phyloP scores from a whole-genome alignment of 2,797 vertebrate genomes.

The Mormyrus proboscirostris region DNA sequence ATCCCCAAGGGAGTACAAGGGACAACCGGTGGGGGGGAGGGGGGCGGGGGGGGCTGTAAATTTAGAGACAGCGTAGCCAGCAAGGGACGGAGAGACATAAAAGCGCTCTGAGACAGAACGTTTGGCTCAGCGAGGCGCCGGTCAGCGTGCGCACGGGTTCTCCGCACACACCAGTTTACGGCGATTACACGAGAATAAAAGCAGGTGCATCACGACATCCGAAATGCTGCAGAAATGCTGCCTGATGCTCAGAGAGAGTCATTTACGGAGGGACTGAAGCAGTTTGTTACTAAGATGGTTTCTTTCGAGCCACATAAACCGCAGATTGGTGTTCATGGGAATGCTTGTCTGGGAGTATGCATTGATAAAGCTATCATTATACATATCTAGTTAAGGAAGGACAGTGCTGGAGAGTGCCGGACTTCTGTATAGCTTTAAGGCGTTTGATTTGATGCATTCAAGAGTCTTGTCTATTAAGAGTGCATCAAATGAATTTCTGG shows the following conservation, averaged over 20 bases:
- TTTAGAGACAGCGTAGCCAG: no score
- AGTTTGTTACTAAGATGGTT: not conserved
- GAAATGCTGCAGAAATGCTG: not conserved
- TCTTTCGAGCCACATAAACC: not conserved
- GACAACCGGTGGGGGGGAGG: no score
- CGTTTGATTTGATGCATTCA: not conserved
- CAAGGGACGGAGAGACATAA: not conserved
- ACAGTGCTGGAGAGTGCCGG: not conserved
- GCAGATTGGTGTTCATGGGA: not conserved
- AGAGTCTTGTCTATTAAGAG: not conserved
- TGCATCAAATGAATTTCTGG: not conserved
- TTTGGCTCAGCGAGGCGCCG: not conserved
- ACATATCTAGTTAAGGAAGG: not conserved
- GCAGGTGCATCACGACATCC: not conserved
- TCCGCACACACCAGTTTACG: not conserved
- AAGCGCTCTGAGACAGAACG: not conserved
- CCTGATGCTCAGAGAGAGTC: not conserved
- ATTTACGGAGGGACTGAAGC: not conserved
- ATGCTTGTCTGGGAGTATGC: not conserved
- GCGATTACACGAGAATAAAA: not conserved
- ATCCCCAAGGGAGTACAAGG: not conserved
- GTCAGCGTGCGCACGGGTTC: not conserved
- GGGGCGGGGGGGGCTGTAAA: not conserved
- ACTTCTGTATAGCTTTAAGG: not conserved
- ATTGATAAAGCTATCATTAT: not conserved